Evolutionary conservation across 2,888 invertebrate species (phyloP), one percentile per base, ranked within the genome.

Genomic region (Caenorhabditis sp.): DNA sequence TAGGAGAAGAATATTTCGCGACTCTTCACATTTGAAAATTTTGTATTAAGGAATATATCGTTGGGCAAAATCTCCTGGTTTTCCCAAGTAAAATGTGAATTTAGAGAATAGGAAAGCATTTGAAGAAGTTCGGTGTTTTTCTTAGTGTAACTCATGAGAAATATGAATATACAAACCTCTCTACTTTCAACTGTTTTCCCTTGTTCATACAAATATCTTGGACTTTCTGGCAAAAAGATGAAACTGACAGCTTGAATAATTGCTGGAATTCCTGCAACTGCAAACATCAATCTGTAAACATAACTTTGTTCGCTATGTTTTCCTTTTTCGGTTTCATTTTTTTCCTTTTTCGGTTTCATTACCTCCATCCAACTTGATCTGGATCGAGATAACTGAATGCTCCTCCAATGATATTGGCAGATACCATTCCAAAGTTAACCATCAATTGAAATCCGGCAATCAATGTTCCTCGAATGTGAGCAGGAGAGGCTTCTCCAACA

Each of bases 391-490:
- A 89, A 71, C 89, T 89, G 82, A 91, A 90, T 1, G 84, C 85
- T 14, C 90, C 91, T 79, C 89, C 90, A 52, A 88, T 70, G 21
- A 91, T 81, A 76, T 90, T 89, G 14, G 90, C 90, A 8, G 89
- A 72, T 70, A 90, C 89, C 85, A 91, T 90, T 21, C 91, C 91
- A n/a, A 89, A 89, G 3, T 91, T 90, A 76, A 91, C 89, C 84
- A 90, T 90, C 52, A 90, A 77, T 62, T 82, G 82, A 69, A 82
- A 82, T 1, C 78, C 78, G 23, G 82, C 78, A 17, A 82, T 73
- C 10, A 82, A 63, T n/a, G 70, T 73, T 36, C 91, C 91, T 49
- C 91, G 86, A 20, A 89, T 83, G 59, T 89, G 86, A 7, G 88
- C 75, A 10, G 90, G 90, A 0, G 91, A 89, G 67, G 89, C 88